Percentiles rank a stretch among this genome's conserved stretches.
Evolutionary conservation across 2,888 invertebrate species (phyloP).

Genomic region (Matsumyia berberina): DNA sequence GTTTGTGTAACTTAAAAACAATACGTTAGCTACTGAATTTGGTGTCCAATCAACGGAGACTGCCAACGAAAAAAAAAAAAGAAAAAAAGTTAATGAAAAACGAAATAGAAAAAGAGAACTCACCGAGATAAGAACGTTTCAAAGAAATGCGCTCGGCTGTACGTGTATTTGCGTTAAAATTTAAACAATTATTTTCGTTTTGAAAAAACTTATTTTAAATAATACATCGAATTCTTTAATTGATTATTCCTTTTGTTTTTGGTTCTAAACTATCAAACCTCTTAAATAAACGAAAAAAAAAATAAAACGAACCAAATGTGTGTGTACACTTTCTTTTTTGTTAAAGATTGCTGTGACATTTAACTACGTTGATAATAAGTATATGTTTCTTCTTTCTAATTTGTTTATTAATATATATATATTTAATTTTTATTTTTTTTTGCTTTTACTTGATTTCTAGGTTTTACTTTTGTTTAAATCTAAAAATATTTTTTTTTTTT

Average conservation of each 20-base stretch:
- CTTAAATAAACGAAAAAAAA: slow-evolving; percentile 41
- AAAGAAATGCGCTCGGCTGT: slow-evolving; percentile 28
- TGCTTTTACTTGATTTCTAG: slow-evolving; percentile 33
- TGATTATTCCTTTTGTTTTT: slow-evolving; percentile 14
- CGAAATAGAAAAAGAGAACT: slow-evolving; percentile 16
- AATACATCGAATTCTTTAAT: slow-evolving; percentile 47
- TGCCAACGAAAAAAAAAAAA: slow-evolving; percentile 27
- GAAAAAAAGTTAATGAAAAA: slow-evolving; percentile 3
- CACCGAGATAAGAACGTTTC: slow-evolving; percentile 17
- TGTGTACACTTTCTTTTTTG: slow-evolving; percentile 34
- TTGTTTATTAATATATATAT: slow-evolving; percentile 45
- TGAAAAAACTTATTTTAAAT: slow-evolving; percentile 58
- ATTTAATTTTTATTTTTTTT: slow-evolving; percentile 33
- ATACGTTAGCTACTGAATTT: slow-evolving; percentile 52
- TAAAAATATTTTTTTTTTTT: slow-evolving; percentile 49
- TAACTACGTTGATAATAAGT: slow-evolving; percentile 74
- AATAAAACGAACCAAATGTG: slow-evolving; percentile 28
- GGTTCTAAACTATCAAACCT: slow-evolving; percentile 44
- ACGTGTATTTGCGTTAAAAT: slow-evolving; percentile 29
- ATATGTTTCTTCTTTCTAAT: slow-evolving; percentile 56
- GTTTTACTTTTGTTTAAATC: slow-evolving; percentile 28
- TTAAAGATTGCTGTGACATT: slow-evolving; percentile 71
- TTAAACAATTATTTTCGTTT: slow-evolving; percentile 17
- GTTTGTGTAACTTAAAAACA: slow-evolving; percentile 62
- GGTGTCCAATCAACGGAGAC: slow-evolving; percentile 26